phyloP scores from a whole-genome alignment of 2,888 invertebrate genomes.

The Drosophila cracens region DNA sequence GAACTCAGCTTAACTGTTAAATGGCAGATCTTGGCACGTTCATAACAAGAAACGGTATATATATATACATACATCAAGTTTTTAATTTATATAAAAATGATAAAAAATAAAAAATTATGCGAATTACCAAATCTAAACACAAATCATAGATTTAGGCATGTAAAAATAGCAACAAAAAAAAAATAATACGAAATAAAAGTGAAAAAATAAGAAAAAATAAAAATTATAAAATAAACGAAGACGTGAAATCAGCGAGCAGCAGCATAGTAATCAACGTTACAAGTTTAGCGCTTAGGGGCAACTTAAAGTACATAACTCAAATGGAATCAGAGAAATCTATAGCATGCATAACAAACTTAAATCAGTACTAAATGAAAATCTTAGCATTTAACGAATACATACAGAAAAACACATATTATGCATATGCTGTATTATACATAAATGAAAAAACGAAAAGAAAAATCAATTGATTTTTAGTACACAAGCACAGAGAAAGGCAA shows the following conservation, averaged over 20 bases:
- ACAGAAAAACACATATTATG: conserved; percentile 19
- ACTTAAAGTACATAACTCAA: conserved; percentile 27
- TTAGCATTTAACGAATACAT: conserved; percentile 52
- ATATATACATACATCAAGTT: conserved; percentile 19
- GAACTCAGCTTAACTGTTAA: conserved; percentile 33
- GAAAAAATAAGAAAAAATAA: conserved; percentile 33
- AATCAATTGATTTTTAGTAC: conserved; percentile 42
- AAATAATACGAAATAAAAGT: conserved; percentile 26
- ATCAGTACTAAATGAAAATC: conserved; percentile 37
- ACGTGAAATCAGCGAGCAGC: conserved; percentile 22
- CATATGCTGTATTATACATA: conserved; percentile 29
- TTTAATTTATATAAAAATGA: conserved; percentile 32
- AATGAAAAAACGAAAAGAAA: conserved; percentile 20
- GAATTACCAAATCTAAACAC: conserved; percentile 53
- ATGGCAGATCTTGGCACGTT: conserved; percentile 22
- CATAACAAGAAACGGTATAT: conserved; percentile 15
- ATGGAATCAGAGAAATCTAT: conserved; percentile 27
- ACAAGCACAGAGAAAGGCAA: conserved; percentile 18
- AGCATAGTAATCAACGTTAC: conserved; percentile 20
- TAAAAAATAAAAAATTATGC: conserved; percentile 15
- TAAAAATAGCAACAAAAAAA: conserved; percentile 53
- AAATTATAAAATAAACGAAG: conserved; percentile 40
- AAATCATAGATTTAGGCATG: conserved; percentile 61
- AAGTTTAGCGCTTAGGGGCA: conserved; percentile 35
- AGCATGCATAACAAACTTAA: conserved; percentile 43